These are phyloP conservation scores for Chrysopa pallens DNA, from an alignment of 1,140 invertebrate species.

Conservation along the genomic window DNA sequence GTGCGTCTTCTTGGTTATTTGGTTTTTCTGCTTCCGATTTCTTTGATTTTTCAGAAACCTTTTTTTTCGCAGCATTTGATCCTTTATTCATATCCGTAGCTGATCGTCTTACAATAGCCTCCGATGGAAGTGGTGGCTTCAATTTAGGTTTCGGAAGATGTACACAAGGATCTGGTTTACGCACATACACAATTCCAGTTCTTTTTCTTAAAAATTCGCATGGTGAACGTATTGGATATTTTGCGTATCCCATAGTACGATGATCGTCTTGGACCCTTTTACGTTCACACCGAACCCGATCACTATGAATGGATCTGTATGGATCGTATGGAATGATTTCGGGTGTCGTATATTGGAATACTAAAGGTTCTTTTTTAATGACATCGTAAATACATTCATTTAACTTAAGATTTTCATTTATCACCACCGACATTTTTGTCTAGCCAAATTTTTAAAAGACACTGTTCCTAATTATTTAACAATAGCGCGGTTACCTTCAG, in stretches of 20 bases:
- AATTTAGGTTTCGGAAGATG: constrained; percentile 9
- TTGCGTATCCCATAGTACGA: constrained; percentile 37
- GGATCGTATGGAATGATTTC: not conserved
- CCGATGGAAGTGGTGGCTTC: constrained; percentile 10
- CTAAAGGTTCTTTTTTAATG: too few species aligned
- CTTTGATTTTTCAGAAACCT: not conserved
- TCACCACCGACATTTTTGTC: too few species aligned
- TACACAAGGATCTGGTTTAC: too few species aligned
- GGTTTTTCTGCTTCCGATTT: too few species aligned
- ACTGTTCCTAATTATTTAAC: too few species aligned
- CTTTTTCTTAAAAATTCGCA: constrained; percentile 36
- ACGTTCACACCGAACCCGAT: not conserved
- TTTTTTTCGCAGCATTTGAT: not conserved
- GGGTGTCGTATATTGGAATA: too few species aligned
- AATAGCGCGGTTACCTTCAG: too few species aligned
- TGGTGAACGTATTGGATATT: constrained; percentile 30
- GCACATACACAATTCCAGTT: constrained; percentile 7
- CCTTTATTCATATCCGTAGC: not conserved
- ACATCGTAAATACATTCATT: too few species aligned
- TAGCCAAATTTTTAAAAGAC: too few species aligned
- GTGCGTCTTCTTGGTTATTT: too few species aligned
- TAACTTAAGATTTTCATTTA: too few species aligned
- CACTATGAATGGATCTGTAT: not conserved
- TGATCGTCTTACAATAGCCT: constrained; percentile 1
- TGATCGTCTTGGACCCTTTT: constrained; percentile 16